phyloP scores from a whole-genome alignment of 2,113 vertebrate genomes.

The Triplophysa siluroides region DNA sequence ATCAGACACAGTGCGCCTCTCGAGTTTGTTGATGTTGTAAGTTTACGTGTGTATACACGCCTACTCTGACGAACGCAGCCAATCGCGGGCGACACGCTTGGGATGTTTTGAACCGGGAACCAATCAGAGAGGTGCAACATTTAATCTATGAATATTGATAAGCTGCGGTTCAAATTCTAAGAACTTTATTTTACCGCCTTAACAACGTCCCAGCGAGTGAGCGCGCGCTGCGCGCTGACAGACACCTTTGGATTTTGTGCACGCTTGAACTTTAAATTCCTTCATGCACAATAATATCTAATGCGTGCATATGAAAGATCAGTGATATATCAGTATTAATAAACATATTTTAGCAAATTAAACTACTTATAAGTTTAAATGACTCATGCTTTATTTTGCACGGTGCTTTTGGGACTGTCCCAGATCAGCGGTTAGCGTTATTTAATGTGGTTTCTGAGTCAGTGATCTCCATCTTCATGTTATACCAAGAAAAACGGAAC shows the following conservation, averaged over 20 bases:
- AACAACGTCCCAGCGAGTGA: constrained; percentile 36
- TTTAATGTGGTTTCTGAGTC: not conserved
- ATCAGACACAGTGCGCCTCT: too few species aligned
- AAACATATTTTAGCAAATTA: not conserved
- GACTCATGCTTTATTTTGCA: not conserved
- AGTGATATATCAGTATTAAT: not conserved
- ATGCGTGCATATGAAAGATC: not conserved
- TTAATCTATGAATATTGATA: constrained; percentile 48
- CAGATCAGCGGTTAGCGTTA: not conserved
- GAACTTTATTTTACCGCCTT: constrained; percentile 13
- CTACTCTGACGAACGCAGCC: constrained; percentile 4
- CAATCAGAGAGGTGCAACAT: constrained; percentile 44
- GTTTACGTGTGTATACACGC: constrained; percentile 48
- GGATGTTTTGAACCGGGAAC: constrained; percentile 47
- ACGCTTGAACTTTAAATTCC: not conserved
- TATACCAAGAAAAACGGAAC: not conserved
- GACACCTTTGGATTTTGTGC: not conserved
- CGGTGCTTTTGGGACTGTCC: constrained; percentile 13
- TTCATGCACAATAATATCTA: not conserved
- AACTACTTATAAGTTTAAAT: not conserved
- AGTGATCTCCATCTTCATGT: not conserved
- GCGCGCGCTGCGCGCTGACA: constrained; percentile 1
- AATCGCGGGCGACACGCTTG: not conserved
- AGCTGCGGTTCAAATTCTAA: constrained; percentile 14
- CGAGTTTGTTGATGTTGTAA: constrained; percentile 52